Conservation (phyloP, 1,140 invertebrate genomes). For the Pissodes strobi region DNA sequence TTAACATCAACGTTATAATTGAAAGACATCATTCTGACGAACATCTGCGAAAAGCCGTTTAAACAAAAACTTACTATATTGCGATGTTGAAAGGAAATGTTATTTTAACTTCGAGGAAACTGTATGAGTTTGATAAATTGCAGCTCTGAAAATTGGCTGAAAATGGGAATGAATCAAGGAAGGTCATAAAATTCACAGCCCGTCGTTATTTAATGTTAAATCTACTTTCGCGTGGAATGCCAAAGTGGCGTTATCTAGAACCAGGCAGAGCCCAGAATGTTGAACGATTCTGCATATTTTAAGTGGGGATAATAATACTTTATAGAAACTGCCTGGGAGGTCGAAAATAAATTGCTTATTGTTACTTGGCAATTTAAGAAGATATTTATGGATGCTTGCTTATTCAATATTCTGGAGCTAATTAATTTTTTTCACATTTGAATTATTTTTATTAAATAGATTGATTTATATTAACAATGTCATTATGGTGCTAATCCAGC, state of each 20-base stretch:
- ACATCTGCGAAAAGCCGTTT: conserved; percentile 17
- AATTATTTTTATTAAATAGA: no score
- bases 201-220: conserved; percentile 5
- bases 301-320: no score
- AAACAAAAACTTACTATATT: conserved; percentile 19
- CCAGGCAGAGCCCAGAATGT: background rate
- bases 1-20: conserved; percentile 10
- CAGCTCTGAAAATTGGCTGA: conserved; percentile 23
- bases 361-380: no score
- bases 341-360: no score
- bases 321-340: no score
- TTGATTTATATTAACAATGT: no score
- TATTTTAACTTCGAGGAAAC: conserved; percentile 20
- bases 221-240: background rate
- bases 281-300: no score
- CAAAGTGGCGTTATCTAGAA: background rate
- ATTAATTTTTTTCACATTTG: no score
- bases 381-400: no score
- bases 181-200: conserved; percentile 16
- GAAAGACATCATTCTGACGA: background rate
- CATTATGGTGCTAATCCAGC: no score
- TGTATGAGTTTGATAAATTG: conserved; percentile 31
- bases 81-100: conserved; percentile 20
- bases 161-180: conserved; percentile 19
- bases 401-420: no score